Evolutionary conservation across 2,797 vertebrate species (phyloP).

Genomic region (Coilia nasus): DNA sequence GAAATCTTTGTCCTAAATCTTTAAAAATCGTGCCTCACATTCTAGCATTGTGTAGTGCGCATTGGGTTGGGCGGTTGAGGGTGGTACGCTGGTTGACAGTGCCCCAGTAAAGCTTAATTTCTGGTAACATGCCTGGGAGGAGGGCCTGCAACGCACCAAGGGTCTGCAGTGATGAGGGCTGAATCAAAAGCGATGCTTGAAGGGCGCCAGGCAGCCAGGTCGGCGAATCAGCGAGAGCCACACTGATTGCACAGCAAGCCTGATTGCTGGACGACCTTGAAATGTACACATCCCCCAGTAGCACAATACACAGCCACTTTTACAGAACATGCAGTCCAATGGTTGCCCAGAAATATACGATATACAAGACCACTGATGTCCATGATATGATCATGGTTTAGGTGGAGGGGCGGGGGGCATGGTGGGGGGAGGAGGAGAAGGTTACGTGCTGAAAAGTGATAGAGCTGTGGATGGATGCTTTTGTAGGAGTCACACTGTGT

Average conservation of each 20-base stretch:
- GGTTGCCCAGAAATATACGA: no score
- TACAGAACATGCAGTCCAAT: not conserved
- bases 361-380: no score
- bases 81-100: no score
- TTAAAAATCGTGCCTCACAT: not conserved
- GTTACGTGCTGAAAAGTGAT: not conserved
- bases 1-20: no score
- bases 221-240: not conserved
- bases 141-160: not conserved
- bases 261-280: conserved; percentile 20
- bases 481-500: not conserved
- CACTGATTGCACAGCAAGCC: not conserved
- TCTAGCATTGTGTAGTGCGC: not conserved
- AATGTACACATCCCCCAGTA: not conserved
- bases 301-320: not conserved
- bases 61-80: no score
- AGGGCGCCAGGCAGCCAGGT: not conserved
- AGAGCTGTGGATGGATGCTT: not conserved
- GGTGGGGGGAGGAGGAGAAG: not conserved
- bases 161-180: not conserved
- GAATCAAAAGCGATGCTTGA: not conserved
- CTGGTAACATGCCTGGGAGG: not conserved
- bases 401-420: no score
- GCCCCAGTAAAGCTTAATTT: no score
- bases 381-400: no score